A percentile compares a stretch with the other conserved stretches of the same genome.
phyloP scores from a whole-genome alignment of 1,140 invertebrate species.

The Caligus rogercresseyi region DNA sequence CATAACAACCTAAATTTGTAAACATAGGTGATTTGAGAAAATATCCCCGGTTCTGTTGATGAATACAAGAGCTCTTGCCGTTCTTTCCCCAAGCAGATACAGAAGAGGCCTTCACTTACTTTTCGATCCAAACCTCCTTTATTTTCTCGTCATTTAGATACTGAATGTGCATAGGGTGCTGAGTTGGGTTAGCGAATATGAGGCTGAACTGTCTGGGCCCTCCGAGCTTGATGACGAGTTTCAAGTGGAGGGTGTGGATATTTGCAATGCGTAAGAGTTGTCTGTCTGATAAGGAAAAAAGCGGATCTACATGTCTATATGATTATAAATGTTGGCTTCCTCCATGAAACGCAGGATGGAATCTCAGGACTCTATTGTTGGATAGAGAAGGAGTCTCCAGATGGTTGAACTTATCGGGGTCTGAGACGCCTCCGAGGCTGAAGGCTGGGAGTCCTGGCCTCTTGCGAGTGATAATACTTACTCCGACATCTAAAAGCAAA shows the following conservation, averaged over 20 bases:
- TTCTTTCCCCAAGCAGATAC: too few species aligned
- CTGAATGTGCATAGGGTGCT: conserved; percentile 3
- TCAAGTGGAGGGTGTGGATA: conserved; percentile 65
- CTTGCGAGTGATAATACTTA: too few species aligned
- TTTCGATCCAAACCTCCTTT: not conserved
- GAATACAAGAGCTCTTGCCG: not conserved
- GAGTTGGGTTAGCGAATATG: conserved; percentile 2
- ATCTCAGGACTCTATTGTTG: conserved; percentile 49
- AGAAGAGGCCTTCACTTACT: too few species aligned
- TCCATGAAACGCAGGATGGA: conserved; percentile 48
- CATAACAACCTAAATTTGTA: too few species aligned
- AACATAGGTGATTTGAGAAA: too few species aligned
- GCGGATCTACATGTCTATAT: conserved; percentile 30
- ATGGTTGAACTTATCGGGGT: too few species aligned
- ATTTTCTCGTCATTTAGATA: not conserved
- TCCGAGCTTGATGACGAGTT: conserved; percentile 54
- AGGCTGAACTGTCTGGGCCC: not conserved
- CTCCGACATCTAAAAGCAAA: too few species aligned
- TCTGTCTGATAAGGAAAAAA: conserved; percentile 52
- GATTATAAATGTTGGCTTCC: conserved; percentile 36
- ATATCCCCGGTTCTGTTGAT: too few species aligned
- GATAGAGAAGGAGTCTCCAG: conserved; percentile 40
- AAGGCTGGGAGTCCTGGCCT: too few species aligned
- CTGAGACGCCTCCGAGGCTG: too few species aligned
- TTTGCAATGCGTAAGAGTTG: conserved; percentile 47